Evolutionary conservation across 2,113 vertebrate genomes (phyloP).

Genomic region (Garra rufa): DNA sequence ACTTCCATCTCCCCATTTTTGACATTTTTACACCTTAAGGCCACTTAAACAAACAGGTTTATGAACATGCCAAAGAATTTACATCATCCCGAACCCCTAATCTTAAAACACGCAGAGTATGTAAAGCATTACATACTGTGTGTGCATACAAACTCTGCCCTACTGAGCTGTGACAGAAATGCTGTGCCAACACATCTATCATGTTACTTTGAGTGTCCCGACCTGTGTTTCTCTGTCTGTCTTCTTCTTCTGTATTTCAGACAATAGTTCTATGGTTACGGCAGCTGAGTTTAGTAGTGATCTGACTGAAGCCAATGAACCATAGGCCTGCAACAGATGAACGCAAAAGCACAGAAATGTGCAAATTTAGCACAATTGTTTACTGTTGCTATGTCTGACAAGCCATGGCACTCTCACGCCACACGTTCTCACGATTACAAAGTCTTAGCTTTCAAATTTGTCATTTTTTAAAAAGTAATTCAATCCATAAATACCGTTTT

Average conservation of each 20-base stretch:
- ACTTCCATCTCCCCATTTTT: background rate
- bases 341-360: background rate
- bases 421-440: too few relatives aligned
- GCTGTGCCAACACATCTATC: background rate
- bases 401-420: too few relatives aligned
- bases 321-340: background rate
- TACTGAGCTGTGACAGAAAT: conserved; percentile 4
- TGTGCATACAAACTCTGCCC: background rate
- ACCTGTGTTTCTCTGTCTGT: background rate
- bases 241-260: background rate
- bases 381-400: too few relatives aligned
- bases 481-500: too few relatives aligned
- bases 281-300: background rate
- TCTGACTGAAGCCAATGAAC: background rate
- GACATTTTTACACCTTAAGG: background rate
- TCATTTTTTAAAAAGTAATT: too few relatives aligned
- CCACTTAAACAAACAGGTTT: conserved; percentile 17
- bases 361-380: background rate
- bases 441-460: too few relatives aligned
- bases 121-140: background rate
- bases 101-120: background rate
- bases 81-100: background rate
- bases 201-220: background rate
- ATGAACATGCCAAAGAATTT: background rate
- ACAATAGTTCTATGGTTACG: background rate